These are phyloP conservation scores for Chelonoidis abingdonii DNA, from an alignment of 2,113 vertebrate genomes.

Conservation along the genomic window DNA sequence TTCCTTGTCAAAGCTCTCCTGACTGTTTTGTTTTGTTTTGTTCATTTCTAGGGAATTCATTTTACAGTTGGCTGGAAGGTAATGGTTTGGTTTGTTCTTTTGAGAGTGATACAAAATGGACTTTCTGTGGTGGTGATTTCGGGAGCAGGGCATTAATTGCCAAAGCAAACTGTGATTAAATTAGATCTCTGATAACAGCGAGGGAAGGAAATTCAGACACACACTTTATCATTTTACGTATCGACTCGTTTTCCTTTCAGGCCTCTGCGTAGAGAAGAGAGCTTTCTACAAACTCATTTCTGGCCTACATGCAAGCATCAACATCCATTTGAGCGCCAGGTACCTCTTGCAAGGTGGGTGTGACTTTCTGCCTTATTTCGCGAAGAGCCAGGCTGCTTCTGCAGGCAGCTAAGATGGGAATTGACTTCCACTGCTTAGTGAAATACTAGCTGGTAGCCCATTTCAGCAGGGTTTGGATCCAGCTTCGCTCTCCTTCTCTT, in stretches of 20 bases:
- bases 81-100: background rate
- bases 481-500: background rate
- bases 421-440: background rate
- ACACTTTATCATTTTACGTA: background rate
- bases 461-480: background rate
- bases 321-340: slow-evolving; percentile 90
- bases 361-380: background rate
- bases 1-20: background rate
- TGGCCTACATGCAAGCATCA: slow-evolving; percentile 94
- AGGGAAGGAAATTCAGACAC: background rate
- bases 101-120: background rate
- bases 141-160: background rate
- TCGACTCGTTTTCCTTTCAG: slow-evolving; percentile 65
- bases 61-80: slow-evolving; percentile 95
- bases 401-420: too few relatives aligned
- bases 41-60: slow-evolving; percentile 81
- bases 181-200: background rate
- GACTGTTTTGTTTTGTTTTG: slow-evolving; percentile 38
- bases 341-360: slow-evolving; percentile 90
- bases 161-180: background rate
- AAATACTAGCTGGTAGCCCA: accelerated
- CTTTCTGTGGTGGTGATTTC: background rate
- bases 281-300: slow-evolving; percentile 94
- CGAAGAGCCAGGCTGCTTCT: background rate
- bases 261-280: slow-evolving; percentile 93